Evolutionary conservation across 2,113 vertebrate genomes (phyloP).

Genomic region (Melanerpes aurifrons): DNA sequence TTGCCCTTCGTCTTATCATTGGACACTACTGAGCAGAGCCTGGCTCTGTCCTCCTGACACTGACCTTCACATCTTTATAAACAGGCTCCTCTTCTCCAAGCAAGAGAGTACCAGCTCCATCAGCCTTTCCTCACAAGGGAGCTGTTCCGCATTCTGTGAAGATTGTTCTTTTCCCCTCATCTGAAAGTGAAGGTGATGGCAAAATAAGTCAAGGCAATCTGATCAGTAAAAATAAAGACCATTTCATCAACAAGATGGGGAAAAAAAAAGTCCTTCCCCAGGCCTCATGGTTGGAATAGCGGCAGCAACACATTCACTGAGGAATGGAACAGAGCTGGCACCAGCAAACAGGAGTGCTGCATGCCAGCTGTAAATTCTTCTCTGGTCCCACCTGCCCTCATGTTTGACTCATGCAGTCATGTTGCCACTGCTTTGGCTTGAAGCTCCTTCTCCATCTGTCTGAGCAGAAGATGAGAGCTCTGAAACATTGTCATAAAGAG

Average conservation of each 20-base stretch:
- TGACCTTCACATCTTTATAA: too few species aligned
- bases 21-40: too few species aligned
- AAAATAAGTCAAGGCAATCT: background rate
- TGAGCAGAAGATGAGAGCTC: background rate
- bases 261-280: background rate
- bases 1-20: too few species aligned
- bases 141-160: too few species aligned
- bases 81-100: too few species aligned
- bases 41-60: too few species aligned
- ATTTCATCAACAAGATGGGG: background rate
- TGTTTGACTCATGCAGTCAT: background rate
- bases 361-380: background rate
- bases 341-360: accelerated
- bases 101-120: too few species aligned
- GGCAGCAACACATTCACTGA: background rate
- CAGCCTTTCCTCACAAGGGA: too few species aligned
- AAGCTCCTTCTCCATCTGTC: background rate
- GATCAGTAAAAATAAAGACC: background rate
- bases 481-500: background rate
- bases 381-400: background rate
- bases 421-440: background rate
- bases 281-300: background rate
- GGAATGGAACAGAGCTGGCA: background rate
- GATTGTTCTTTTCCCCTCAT: background rate
- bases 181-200: background rate